phyloP scores from a whole-genome alignment of 2,797 vertebrate genomes.

The Anguilla marmorata region DNA sequence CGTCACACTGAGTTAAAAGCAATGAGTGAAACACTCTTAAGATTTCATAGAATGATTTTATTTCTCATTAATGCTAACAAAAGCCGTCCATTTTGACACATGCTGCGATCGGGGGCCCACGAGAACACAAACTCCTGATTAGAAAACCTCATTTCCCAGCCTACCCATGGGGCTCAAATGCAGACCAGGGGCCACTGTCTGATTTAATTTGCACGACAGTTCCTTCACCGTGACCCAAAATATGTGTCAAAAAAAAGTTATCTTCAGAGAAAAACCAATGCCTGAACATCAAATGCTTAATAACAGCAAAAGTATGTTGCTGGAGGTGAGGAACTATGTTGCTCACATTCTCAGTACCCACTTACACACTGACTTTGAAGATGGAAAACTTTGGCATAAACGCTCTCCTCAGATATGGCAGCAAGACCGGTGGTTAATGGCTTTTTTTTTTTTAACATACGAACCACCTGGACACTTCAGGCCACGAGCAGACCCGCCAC shows the following conservation, averaged over 20 bases:
- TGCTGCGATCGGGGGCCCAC: constrained; percentile 23
- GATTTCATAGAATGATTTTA: constrained; percentile 52
- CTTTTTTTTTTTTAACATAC: not conserved
- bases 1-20: constrained; percentile 47
- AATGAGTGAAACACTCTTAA: constrained; percentile 46
- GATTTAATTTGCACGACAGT: constrained; percentile 35
- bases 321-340: not conserved
- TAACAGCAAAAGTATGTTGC: not conserved
- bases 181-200: constrained; percentile 15
- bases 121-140: constrained; percentile 39
- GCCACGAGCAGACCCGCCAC: not conserved
- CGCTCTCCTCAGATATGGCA: not conserved
- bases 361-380: not conserved
- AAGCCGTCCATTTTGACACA: constrained; percentile 36
- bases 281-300: not conserved
- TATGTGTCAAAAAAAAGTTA: constrained; percentile 14
- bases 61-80: constrained; percentile 54
- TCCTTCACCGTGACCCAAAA: constrained; percentile 26
- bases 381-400: not conserved
- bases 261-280: not conserved
- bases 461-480: constrained; percentile 17
- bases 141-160: constrained; percentile 35
- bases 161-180: constrained; percentile 35
- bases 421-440: not conserved
- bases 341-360: not conserved